These are phyloP conservation scores for Colaptes auratus DNA, from an alignment of 2,113 vertebrate species.

Conservation along the genomic window DNA sequence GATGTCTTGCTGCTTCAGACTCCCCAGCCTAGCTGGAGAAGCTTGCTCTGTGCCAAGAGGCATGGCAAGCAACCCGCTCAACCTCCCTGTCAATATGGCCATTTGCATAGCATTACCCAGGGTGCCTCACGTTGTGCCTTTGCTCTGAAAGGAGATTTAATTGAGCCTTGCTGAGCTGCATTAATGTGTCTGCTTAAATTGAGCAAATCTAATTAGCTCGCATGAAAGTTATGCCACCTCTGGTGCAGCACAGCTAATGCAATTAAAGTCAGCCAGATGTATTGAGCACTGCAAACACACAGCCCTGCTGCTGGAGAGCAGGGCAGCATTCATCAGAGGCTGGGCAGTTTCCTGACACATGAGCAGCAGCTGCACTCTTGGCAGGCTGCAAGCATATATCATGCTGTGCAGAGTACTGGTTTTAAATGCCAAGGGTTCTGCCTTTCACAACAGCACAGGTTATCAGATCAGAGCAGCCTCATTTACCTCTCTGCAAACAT, in stretches of 20 bases:
- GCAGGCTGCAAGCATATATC: neutral
- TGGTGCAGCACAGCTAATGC: constrained; percentile 77
- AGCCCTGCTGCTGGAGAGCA: constrained; percentile 64
- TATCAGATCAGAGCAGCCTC: neutral
- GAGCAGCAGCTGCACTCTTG: constrained; percentile 28
- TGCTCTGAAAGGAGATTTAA: constrained; percentile 80
- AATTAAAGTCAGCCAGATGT: constrained; percentile 77
- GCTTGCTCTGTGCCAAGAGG: constrained; percentile 67
- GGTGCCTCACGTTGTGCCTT: constrained; percentile 73
- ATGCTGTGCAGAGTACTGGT: neutral
- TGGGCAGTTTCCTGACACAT: constrained; percentile 55
- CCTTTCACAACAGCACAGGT: neutral
- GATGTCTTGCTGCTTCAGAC: constrained; percentile 55
- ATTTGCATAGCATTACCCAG: constrained; percentile 78
- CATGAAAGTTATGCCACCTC: constrained; percentile 80
- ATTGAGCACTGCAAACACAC: constrained; percentile 74
- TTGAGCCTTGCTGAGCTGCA: constrained; percentile 77
- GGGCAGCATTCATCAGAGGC: neutral
- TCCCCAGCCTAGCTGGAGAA: constrained; percentile 41
- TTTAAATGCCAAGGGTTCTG: neutral
- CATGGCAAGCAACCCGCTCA: constrained; percentile 56
- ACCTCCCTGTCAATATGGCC: constrained; percentile 71
- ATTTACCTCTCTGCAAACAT: neutral
- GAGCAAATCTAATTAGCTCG: constrained; percentile 80
- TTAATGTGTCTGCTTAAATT: constrained; percentile 80